Evolutionary conservation across 1,140 invertebrate species (phyloP).

Genomic region (Cecropterus lyciades): DNA sequence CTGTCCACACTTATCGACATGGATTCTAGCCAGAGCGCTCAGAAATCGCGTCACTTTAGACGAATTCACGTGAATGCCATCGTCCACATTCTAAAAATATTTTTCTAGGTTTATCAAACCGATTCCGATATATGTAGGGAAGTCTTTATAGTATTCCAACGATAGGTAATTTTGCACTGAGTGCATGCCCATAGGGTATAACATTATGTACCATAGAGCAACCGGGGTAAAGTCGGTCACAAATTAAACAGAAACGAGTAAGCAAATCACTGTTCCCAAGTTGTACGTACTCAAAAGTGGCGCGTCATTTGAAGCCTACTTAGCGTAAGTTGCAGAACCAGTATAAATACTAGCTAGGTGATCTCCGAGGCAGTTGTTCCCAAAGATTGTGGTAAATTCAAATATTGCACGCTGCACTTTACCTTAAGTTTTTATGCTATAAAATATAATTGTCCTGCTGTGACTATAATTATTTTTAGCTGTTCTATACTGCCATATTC

Average conservation of each 20-base stretch:
- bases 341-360: constrained; percentile 8
- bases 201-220: neutral
- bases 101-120: too few species aligned
- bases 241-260: constrained; percentile 8
- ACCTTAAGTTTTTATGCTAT: too few species aligned
- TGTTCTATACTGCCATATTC: too few species aligned
- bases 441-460: too few species aligned
- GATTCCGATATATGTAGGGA: too few species aligned
- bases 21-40: too few species aligned
- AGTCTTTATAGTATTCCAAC: too few species aligned
- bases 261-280: constrained; percentile 12
- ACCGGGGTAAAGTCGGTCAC: neutral
- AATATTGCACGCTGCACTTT: neutral
- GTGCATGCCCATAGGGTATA: neutral
- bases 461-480: too few species aligned
- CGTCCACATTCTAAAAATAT: too few species aligned
- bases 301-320: constrained; percentile 17
- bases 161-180: neutral
- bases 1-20: too few species aligned
- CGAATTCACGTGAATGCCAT: too few species aligned
- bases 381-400: neutral
- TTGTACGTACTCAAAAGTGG: constrained; percentile 9
- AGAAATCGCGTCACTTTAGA: too few species aligned
- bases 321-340: constrained; percentile 11
- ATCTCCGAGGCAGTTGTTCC: neutral